These are phyloP conservation scores for Takifugu flavidus DNA, from an alignment of 2,113 vertebrate genomes.

Conservation along the genomic window DNA sequence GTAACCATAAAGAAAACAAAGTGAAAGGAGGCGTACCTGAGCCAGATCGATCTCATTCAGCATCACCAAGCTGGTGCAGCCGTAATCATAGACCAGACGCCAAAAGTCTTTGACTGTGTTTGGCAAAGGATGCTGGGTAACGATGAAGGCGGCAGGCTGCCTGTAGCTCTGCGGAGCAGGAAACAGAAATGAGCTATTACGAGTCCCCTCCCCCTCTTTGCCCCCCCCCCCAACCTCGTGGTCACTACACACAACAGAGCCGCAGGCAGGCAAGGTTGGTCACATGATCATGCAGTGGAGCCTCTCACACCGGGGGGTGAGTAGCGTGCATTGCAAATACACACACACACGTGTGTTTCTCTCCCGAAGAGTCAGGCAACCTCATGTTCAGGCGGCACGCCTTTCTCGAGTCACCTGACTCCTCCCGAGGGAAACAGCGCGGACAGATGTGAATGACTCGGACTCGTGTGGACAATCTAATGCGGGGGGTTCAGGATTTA, in stretches of 20 bases:
- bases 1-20: background rate
- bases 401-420: no score
- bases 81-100: slow-evolving; percentile 98
- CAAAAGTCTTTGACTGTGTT: slow-evolving; percentile 99
- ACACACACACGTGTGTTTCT: background rate
- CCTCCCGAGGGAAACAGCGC: slow-evolving; percentile 20
- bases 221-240: background rate
- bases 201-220: background rate
- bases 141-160: slow-evolving; percentile 96
- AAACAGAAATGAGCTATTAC: background rate
- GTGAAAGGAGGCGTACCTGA: slow-evolving; percentile 76
- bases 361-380: slow-evolving; percentile 10
- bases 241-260: background rate
- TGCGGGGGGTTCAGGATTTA: slow-evolving; percentile 12
- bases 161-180: slow-evolving; percentile 86
- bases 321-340: slow-evolving; percentile 44
- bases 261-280: slow-evolving; percentile 31
- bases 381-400: slow-evolving; percentile 16
- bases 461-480: slow-evolving; percentile 13
- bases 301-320: slow-evolving; percentile 13
- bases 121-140: slow-evolving; percentile 96
- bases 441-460: slow-evolving; percentile 23
- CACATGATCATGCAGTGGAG: slow-evolving; percentile 64
- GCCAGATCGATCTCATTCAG: slow-evolving; percentile 95
- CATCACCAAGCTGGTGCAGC: slow-evolving; percentile 97